These are phyloP conservation scores for Eugnorisma glareosa DNA, from an alignment of 2,888 invertebrate genomes.

Conservation along the genomic window DNA sequence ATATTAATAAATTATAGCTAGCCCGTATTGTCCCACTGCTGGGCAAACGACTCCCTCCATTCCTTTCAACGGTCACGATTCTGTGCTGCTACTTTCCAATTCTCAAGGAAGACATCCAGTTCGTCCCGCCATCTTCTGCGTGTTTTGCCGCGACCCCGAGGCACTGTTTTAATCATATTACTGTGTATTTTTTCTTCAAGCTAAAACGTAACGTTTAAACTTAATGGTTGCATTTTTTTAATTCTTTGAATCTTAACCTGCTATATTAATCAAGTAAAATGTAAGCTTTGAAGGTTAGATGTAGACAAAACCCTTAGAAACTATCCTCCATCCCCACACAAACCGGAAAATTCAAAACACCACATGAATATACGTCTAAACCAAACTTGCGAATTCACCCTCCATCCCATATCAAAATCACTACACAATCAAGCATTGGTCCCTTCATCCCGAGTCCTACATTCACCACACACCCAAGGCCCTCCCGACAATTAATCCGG, in stretches of 20 bases:
- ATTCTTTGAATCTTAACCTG: not conserved
- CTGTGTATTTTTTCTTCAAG: not conserved
- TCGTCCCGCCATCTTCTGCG: too few species aligned
- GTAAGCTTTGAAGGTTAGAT: not conserved
- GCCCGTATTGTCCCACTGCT: too few species aligned
- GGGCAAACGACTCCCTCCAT: too few species aligned
- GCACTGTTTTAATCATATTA: not conserved
- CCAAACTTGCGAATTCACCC: constrained; percentile 37
- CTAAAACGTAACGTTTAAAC: too few species aligned
- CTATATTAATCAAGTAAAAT: not conserved
- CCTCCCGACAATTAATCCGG: constrained; percentile 70
- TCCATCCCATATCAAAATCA: constrained; percentile 55
- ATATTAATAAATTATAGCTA: too few species aligned
- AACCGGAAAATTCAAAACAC: constrained; percentile 6
- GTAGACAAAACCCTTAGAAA: constrained; percentile 5
- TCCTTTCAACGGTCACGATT: too few species aligned
- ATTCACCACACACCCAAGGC: constrained; percentile 65
- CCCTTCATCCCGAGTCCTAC: constrained; percentile 59
- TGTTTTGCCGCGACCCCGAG: too few species aligned
- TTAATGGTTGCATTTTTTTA: not conserved
- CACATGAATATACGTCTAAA: constrained; percentile 39
- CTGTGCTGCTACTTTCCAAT: too few species aligned
- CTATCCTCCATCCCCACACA: not conserved
- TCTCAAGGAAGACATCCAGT: too few species aligned
- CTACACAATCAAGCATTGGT: constrained; percentile 50